Conservation (phyloP, 2,113 vertebrate species). For the Misgurnus anguillicaudatus region DNA sequence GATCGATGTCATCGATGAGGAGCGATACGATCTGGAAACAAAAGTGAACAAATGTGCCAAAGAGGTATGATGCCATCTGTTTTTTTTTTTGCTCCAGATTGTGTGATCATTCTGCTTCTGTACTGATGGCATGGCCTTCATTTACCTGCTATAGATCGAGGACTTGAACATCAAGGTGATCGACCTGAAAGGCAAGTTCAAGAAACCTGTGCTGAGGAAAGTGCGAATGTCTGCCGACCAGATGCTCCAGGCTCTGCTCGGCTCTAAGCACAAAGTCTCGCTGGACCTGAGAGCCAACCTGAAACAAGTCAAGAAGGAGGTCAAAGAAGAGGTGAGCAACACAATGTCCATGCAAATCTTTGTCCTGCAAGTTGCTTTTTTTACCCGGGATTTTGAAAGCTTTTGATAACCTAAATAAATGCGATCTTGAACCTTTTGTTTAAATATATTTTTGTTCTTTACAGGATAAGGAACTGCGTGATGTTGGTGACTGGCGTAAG, state of each 20-base stretch:
- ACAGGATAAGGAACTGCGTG: conserved; percentile 83
- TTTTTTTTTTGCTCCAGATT: background rate
- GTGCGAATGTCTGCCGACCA: conserved; percentile 95
- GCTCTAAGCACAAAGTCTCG: conserved; percentile 96
- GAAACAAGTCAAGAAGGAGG: conserved; percentile 98
- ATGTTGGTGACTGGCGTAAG: conserved; percentile 94
- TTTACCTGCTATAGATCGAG: conserved; percentile 77
- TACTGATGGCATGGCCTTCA: background rate
- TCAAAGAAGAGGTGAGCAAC: conserved; percentile 87
- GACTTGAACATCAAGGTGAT: conserved; percentile 94
- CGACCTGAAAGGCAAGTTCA: conserved; percentile 95
- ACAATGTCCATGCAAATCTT: background rate
- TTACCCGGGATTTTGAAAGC: background rate
- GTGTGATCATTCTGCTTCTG: background rate
- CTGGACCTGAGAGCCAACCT: conserved; percentile 95
- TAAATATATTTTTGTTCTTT: background rate
- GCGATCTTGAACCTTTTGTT: background rate
- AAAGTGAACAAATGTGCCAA: conserved; percentile 85
- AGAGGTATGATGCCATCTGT: conserved; percentile 77
- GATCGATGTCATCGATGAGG: conserved; percentile 88
- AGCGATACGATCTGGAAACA: conserved; percentile 88
- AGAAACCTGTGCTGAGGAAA: conserved; percentile 85
- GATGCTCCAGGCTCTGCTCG: conserved; percentile 92
- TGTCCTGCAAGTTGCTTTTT: background rate
- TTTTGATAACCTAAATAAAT: background rate